Base-by-base conservation (phyloP, 1,140 invertebrate species). In the Lasioglossum albipes region DNA sequence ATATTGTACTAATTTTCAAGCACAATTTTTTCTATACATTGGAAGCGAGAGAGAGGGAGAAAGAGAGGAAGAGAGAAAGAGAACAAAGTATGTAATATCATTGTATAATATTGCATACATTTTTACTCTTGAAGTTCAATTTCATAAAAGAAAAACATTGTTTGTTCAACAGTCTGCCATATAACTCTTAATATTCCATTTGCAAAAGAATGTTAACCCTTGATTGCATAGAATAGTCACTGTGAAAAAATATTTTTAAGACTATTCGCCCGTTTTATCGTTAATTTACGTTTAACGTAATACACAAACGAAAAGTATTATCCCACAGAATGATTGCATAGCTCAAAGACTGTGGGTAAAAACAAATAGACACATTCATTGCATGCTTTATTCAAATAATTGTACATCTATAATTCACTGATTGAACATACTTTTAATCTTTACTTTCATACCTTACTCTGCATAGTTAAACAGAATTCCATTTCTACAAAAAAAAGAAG, bases 1-100 rank as follows among this genome's bases (percentile, higher is more conserved):
- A 87, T 87, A 89, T 88, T 86, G 80, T 82, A 82, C 89, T 77
- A 69, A 90, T 87, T 87, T 87, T 81, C 82, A 89, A 83, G 87
- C 90, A 92, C 90, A 90, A 91, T 84, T 91, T 90, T 90, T 87
- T 86, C 72, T 83, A 88, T 85, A 83, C 81, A 74, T 87, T 70
- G 70, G 75, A 69, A 89, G 70, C 61, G 49, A 49, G 45, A 49
- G 45, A 89, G 69, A 64, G 41, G 79, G 65, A 85, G 52, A 54
- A 16, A 54, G 7, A 49, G 45, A 49, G 45, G 9, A 9, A 49
- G 45, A 89, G 69, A 64, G 41, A 80, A 64, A 82, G 75, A 88
- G 65, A 85, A 86, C 69, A 82, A 80, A 79, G 73, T 82, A 81
- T 77, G 71, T 87, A 85, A 87, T 87, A 87, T 82, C 83, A 88